Conservation (phyloP, 2,888 invertebrate genomes). For the Spatulosminthurus flaviceps region DNA sequence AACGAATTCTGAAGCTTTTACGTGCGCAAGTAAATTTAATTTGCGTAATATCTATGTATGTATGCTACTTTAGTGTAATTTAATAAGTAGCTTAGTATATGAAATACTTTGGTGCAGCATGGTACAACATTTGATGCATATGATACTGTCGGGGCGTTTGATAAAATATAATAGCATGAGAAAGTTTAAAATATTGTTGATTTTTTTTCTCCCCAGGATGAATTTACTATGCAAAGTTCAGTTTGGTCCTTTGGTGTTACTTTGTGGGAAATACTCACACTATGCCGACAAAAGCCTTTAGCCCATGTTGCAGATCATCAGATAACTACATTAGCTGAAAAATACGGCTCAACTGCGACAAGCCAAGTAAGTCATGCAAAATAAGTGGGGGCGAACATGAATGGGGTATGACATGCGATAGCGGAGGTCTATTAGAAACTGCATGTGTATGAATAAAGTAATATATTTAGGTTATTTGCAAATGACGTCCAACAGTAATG, state of each 20-base stretch:
- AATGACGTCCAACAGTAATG: slow-evolving; percentile 13
- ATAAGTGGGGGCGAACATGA: slow-evolving; percentile 1
- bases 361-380: slow-evolving; percentile 55
- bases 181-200: not conserved
- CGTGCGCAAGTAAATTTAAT: no score
- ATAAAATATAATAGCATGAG: not conserved
- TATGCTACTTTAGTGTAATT: no score
- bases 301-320: slow-evolving; percentile 72
- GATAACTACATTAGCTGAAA: slow-evolving; percentile 74
- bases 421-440: slow-evolving; percentile 3
- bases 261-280: slow-evolving; percentile 73
- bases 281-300: slow-evolving; percentile 73
- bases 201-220: slow-evolving; percentile 70
- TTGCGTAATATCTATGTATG: no score
- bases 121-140: no score
- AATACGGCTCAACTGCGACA: slow-evolving; percentile 64
- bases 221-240: slow-evolving; percentile 73
- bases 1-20: no score
- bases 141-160: no score
- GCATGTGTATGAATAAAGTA: not conserved
- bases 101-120: no score
- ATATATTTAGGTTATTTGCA: not conserved
- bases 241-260: slow-evolving; percentile 76
- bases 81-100: no score
- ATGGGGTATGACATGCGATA: slow-evolving; percentile 27